Evolutionary conservation across 2,113 vertebrate species (phyloP).

Genomic region (Polypterus senegalus): DNA sequence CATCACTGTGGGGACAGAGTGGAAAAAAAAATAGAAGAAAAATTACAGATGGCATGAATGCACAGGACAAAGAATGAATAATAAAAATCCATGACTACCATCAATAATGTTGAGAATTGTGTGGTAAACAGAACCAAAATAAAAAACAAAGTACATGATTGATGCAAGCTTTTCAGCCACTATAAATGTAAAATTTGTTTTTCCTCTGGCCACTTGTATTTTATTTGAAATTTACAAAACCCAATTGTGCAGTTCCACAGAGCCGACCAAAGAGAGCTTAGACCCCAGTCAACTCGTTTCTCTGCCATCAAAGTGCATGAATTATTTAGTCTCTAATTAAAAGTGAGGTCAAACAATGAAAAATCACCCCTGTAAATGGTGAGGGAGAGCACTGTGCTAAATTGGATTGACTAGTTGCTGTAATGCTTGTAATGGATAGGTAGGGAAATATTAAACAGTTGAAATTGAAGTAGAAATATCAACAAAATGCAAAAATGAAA

Average conservation of each 20-base stretch:
- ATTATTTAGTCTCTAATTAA: conserved; percentile 79
- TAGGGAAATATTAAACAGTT: conserved; percentile 19
- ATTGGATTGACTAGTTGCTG: conserved; percentile 26
- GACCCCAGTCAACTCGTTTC: conserved; percentile 34
- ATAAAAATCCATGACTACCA: neutral
- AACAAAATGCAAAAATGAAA: no score
- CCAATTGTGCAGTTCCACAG: conserved; percentile 35
- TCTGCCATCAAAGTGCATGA: conserved; percentile 59
- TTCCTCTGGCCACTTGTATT: conserved; percentile 39
- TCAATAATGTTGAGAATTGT: neutral
- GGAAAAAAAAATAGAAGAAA: neutral
- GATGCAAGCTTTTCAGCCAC: conserved; percentile 29
- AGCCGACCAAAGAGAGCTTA: conserved; percentile 36
- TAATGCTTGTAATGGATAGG: conserved; percentile 33
- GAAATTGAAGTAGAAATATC: no score
- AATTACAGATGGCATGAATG: neutral
- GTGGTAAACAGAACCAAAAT: neutral
- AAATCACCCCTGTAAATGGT: conserved; percentile 50
- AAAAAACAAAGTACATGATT: conserved; percentile 30
- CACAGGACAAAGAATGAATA: neutral
- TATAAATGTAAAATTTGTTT: conserved; percentile 37
- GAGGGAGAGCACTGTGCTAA: conserved; percentile 35
- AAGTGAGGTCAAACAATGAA: conserved; percentile 72
- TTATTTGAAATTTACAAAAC: conserved; percentile 51
- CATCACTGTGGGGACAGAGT: neutral